Base-by-base conservation (phyloP, 2,113 vertebrate genomes). In the Mola mola region DNA sequence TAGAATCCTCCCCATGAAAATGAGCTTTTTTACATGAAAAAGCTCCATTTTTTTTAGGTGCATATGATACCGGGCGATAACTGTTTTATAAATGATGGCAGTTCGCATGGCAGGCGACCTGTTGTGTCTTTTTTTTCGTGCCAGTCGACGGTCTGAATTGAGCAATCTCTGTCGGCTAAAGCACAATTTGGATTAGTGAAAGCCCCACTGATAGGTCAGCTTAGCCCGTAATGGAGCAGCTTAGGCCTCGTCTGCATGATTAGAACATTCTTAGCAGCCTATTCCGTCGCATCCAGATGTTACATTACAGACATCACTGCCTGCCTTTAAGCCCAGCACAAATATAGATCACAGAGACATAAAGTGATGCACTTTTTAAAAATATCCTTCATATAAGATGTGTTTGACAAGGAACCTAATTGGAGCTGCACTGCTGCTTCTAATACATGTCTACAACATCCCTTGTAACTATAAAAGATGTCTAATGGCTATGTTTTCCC, bases 171-270 rank as follows among this genome's bases (percentile, higher is more conserved):
- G 68, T 66, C 84, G 86, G 87, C 78, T 86, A 86, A 86, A 88
- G 86, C 86, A 87, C 85, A 87, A 85, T 91, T 91, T 87, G 89
- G 89, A 92, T 92, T 90, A 91, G 77, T 55, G 68, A 89, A 88
- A 88, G 85, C 84, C 79, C 81, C 61, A 85, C 81, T 86, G 91
- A 91, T 90, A 90, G 85, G 87, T 86, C 84, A 88, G 91, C 85
- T 93, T 90, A 92, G 87, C 69, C 72, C 50, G 77, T 92, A 93
- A 93, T 93, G 90, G 91, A 92, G 83, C 82, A 81, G 92, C 87
- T 93, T 92, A 92, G 84, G 75, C 80, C 88, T 75, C 84, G 79
- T 84, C 81, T 89, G 85, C 86, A 59, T 86, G 90, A 92, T 90
- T 89, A 89, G 80, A 84, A 84, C 76, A 73, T 90, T 89, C 79